A percentile compares a stretch with the other conserved stretches of the same genome.
These are phyloP conservation scores for Clostera curtula DNA, from an alignment of 2,888 invertebrate genomes.

Conservation along the genomic window DNA sequence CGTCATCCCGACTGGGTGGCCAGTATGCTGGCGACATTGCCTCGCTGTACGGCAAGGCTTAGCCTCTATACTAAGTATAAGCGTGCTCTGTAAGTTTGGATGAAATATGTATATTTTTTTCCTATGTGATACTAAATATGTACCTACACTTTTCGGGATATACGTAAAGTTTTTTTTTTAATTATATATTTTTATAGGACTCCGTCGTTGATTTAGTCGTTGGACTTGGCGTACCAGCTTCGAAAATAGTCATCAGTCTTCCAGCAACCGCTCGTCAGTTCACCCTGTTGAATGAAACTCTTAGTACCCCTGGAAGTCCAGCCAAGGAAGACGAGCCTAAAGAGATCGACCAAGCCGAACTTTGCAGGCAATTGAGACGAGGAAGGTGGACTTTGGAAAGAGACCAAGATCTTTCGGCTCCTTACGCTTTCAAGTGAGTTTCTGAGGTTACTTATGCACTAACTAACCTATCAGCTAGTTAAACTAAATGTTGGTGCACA, in stretches of 20 bases:
- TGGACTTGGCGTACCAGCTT: conserved; percentile 81
- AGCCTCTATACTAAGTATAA: too few species aligned
- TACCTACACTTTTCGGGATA: too few species aligned
- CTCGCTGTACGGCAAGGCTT: too few species aligned
- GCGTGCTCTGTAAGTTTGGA: too few species aligned
- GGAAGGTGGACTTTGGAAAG: conserved; percentile 83
- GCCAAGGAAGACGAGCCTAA: conserved; percentile 73
- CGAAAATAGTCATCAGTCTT: conserved; percentile 81
- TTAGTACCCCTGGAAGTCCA: conserved; percentile 82
- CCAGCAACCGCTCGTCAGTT: conserved; percentile 82
- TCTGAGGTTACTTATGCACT: background rate
- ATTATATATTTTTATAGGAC: conserved; percentile 70
- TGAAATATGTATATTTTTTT: too few species aligned
- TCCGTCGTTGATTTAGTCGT: conserved; percentile 82
- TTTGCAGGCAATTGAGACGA: conserved; percentile 74
- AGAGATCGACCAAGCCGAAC: conserved; percentile 73
- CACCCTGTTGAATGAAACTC: conserved; percentile 76
- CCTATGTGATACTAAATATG: too few species aligned
- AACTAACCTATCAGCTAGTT: too few species aligned
- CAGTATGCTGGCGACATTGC: too few species aligned
- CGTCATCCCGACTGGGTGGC: too few species aligned
- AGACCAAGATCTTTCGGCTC: conserved; percentile 85
- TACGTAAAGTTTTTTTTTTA: too few species aligned
- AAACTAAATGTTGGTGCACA: too few species aligned
- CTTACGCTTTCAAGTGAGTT: conserved; percentile 81